phyloP scores from a whole-genome alignment of 2,888 invertebrate genomes.

The Hoplodrina blanda region DNA sequence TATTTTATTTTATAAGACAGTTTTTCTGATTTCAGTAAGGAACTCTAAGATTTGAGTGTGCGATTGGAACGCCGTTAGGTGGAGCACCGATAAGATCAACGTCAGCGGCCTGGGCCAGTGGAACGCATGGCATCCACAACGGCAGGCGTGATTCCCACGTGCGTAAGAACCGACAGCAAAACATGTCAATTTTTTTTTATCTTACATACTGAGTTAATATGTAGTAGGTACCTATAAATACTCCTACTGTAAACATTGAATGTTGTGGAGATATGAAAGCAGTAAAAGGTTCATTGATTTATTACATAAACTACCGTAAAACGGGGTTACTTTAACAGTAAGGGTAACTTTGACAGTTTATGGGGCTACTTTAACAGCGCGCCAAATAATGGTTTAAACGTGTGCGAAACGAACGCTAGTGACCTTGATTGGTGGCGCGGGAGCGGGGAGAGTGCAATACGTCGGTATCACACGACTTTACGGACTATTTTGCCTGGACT shows the following conservation, averaged over 20 bases:
- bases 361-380: no score
- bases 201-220: neutral
- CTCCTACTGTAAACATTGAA: conserved; percentile 10
- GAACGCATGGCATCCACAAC: conserved; percentile 66
- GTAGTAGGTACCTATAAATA: conserved; percentile 5
- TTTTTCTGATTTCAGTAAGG: conserved; percentile 33
- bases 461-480: no score
- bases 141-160: conserved; percentile 70
- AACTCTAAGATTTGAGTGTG: conserved; percentile 31
- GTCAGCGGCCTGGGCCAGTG: conserved; percentile 29
- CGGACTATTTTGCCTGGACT: no score
- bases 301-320: neutral
- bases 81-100: conserved; percentile 61
- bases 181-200: conserved; percentile 49
- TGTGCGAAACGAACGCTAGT: no score
- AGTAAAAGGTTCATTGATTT: conserved; percentile 32
- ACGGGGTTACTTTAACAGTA: no score
- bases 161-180: conserved; percentile 50
- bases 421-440: no score
- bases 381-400: no score
- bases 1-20: neutral
- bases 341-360: no score
- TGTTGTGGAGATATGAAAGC: conserved; percentile 18
- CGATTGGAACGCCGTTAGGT: conserved; percentile 39
- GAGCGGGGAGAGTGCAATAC: no score